phyloP scores from a whole-genome alignment of 1,140 invertebrate genomes.

The Holcopasites calliopsidis region DNA sequence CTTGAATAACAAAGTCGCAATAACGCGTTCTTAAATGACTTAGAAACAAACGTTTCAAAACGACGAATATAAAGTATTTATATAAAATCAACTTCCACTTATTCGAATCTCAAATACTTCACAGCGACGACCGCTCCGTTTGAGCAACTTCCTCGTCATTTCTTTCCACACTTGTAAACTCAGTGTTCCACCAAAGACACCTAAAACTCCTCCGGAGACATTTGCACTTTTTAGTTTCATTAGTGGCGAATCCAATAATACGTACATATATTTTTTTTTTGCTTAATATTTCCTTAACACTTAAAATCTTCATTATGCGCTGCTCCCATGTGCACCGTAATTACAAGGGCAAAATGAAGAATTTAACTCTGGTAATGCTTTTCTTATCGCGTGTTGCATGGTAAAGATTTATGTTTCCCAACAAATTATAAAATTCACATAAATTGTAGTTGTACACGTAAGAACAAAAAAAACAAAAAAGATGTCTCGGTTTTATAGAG shows the following conservation, averaged over 20 bases:
- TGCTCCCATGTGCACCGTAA: no score
- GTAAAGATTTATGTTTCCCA: conserved; percentile 35
- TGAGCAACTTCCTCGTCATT: conserved; percentile 41
- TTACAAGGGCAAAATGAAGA: no score
- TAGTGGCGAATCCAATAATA: conserved; percentile 38
- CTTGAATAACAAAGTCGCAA: conserved; percentile 47
- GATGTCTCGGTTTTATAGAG: not conserved
- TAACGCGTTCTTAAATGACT: conserved; percentile 51
- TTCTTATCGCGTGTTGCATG: no score
- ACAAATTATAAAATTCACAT: conserved; percentile 31
- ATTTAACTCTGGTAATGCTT: no score
- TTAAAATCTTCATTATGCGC: no score
- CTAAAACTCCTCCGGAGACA: conserved; percentile 17
- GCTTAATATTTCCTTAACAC: not conserved
- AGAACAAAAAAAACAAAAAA: not conserved
- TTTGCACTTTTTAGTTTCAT: conserved; percentile 37
- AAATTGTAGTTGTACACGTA: conserved; percentile 1
- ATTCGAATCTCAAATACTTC: conserved; percentile 49
- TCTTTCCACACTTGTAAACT: conserved; percentile 32
- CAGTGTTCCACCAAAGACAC: conserved; percentile 35
- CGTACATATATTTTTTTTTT: conserved; percentile 26
- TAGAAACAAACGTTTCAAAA: conserved; percentile 49
- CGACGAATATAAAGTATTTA: conserved; percentile 54
- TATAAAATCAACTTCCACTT: conserved; percentile 54
- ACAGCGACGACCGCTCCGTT: conserved; percentile 31